Evolutionary conservation across 2,113 vertebrate species (phyloP).

Genomic region (Corythornis cristatus): DNA sequence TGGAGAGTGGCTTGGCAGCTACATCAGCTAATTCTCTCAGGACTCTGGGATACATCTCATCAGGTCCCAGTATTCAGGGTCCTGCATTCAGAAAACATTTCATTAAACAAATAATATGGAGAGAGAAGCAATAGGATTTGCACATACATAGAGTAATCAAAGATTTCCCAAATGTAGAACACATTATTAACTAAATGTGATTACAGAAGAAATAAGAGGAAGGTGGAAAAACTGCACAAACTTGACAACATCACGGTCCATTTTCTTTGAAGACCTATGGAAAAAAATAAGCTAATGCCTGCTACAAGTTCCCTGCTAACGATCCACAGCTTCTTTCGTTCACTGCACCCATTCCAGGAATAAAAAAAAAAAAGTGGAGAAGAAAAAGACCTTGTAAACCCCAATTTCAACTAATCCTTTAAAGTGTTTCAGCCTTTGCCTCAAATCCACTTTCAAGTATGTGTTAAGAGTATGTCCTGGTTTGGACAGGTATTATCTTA

Average conservation of each 20-base stretch:
- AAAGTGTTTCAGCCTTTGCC: not conserved
- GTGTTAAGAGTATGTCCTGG: not conserved
- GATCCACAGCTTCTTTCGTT: not conserved
- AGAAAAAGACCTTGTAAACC: not conserved
- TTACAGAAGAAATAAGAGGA: not conserved
- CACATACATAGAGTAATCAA: not conserved
- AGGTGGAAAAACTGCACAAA: not conserved
- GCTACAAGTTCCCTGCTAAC: not conserved
- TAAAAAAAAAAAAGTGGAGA: not conserved
- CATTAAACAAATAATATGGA: not conserved
- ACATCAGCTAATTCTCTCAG: no score
- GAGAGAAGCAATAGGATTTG: not conserved
- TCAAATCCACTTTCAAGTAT: not conserved
- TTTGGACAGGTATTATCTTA: no score
- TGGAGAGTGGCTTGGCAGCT: no score
- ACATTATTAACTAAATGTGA: not conserved
- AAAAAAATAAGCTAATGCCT: not conserved
- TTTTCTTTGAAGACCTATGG: not conserved
- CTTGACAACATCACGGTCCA: accelerated
- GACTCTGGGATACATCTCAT: no score
- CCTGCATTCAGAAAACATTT: not conserved
- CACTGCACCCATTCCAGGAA: not conserved
- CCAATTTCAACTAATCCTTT: not conserved
- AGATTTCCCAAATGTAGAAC: not conserved
- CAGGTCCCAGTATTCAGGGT: not conserved